Base-by-base conservation (phyloP, 1,140 invertebrate genomes). In the Neodiprion fabricii region DNA sequence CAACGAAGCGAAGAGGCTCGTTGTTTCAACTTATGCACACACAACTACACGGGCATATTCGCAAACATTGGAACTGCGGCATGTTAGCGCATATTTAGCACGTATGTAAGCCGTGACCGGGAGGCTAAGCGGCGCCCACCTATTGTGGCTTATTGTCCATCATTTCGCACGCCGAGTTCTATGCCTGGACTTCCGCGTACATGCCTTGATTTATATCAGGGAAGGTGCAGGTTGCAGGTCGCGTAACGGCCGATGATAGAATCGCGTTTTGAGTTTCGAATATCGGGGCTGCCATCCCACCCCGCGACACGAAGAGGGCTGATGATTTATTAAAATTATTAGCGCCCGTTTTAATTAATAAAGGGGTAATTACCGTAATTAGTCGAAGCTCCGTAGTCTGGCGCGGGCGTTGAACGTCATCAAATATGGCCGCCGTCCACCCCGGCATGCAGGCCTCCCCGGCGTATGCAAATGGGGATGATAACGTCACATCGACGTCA, bases 21-120 rank as follows among this genome's bases (percentile, higher is more conserved):
- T 40, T 40, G 28, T 40, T 40, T 40, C 2, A 2, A 40, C 28
- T 1, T 5, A 40, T 40, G 28, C 28, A 40, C 28, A 40, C 28
- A 40, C 2, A 40, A 40, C 28, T 5, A 5, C 28, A 3, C 28
- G 5, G 28, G 28, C 2, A 40, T 40, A 40, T 40, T 40, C 28
- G 28, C 28, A 40, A 40, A 40, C 28, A 40, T 40, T 40, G 28
- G 5, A 40, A 40, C 28, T 40, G 28, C 28, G 28, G 28, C 28
- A 40, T 1, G 28, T 40, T 61, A 61, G 53, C 11, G 53, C 11
- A 61, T 79, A 84, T 81, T 85, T 85, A 78, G 86, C 86, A 87
- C 86, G 85, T 87, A 85, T 82, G 71, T 73, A 73, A 81, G 77
- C 72, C 86, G 86, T 88, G 86, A 88, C 80, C 75, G 75, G 77